Evolutionary conservation across 2,113 vertebrate species (phyloP), one percentile per base, ranked within the genome.

Genomic region (Atherinomorus stipes): DNA sequence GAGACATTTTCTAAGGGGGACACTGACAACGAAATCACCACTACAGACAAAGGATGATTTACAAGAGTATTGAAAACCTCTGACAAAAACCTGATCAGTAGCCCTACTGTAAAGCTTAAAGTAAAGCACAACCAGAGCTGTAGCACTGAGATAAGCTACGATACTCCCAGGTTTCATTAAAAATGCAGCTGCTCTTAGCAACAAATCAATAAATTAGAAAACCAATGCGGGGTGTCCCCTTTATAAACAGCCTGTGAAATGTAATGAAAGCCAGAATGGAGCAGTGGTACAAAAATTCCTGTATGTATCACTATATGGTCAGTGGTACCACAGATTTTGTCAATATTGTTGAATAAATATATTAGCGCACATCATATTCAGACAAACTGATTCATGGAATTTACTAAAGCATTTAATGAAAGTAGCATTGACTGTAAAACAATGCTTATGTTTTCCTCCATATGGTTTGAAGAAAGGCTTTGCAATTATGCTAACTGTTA

Each of bases 171-270:
- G 73, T 76, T 81, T 71, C 77, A 86, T 91, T 86, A 88, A 90
- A 86, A 88, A 89, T 91, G 70, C 71, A 91, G 54, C 68, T 12
- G 18, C 74, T 77, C 70, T 69, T 37, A 59, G 81, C 56, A 84
- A 83, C 74, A 76, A 72, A 85, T 90, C 82, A 90, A 90, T 90
- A 81, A 77, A 79, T 85, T 79, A 87, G 74, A 69, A 77, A 88
- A 85, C 74, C 74, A 76, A 78, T 31, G 53, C 74, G 58, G 56
- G n/a, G 38, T 50, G 61, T 64, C 64, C 4, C 49, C 34, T 65
- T 76, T 76, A 86, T 89, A 71, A 80, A 71, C 70, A 81, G 78
- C 18, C 54, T 25, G 64, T 58, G 65, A 71, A 72, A 51, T 70
- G 81, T 80, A 76, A 84, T 79, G 50, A 80, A 81, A 84, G 62